Evolutionary conservation across 2,113 vertebrate genomes (phyloP), one percentile per base, ranked within the genome.

Genomic region (Xenopus laevis): DNA sequence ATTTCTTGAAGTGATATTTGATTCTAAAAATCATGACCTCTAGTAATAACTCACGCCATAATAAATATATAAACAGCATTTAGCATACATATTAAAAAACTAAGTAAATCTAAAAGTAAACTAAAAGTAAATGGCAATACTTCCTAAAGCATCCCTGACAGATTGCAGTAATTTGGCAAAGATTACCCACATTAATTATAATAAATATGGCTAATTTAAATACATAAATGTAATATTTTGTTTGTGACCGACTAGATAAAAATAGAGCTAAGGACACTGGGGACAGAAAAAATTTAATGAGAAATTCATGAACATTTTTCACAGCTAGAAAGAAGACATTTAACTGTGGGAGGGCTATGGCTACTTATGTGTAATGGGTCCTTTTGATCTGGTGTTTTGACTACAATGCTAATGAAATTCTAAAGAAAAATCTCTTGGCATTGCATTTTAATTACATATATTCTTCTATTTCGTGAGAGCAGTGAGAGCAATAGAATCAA

Each of bases 201-300:
- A 73, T 73, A 74, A 74, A 74, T 67, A 74, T 74, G 52, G 53
- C 58, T 65, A n/a, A 74, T 68, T 20, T 68, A 68, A 74, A 74
- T 74, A 17, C 47, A 68, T 33, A n/a, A 67, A 74, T 23, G 20
- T 59, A 60, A 50, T 68, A 60, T 68, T 59, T 53, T 66, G 53
- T 74, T 67, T 74, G 27, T 68, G 72, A 74, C 72, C 68, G 72
- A 68, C 64, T 61, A 45, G 59, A 74, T 60, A 68, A 50, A 74
- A 74, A 67, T 67, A 74, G 64, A 74, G 21, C 63, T 74, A 18
- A 67, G 64, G 27, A 67, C 63, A 67, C 52, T 40, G 40, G 44
- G 44, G 55, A 61, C 65, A 33, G 12, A 59, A 13, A 65, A 7
- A 40, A 40, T 40, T 6, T 40, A 40, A 40, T 6, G 33, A 40